Percentiles rank a stretch among this genome's conserved stretches.
Conservation (phyloP, 2,797 vertebrate genomes). For the Bradypus variegatus region DNA sequence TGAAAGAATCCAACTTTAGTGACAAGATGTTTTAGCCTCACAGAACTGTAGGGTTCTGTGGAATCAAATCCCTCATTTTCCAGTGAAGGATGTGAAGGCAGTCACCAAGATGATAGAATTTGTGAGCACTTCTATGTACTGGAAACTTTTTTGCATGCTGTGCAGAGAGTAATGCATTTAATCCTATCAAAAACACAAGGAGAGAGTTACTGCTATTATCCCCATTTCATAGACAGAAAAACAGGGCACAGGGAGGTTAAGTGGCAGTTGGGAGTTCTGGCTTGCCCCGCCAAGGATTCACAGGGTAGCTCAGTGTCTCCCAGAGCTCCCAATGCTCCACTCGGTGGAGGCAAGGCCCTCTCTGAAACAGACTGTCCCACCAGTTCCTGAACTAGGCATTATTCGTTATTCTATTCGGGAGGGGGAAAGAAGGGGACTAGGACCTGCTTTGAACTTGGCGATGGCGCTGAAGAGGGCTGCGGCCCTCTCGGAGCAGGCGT, state of each 20-base stretch:
- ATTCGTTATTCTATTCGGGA: not conserved
- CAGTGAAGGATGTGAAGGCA: not conserved
- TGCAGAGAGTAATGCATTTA: not conserved
- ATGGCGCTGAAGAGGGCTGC: slow-evolving; percentile 67
- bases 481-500: slow-evolving; percentile 51
- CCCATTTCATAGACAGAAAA: slow-evolving; percentile 19
- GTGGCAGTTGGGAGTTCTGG: not conserved
- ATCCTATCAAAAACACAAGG: not conserved
- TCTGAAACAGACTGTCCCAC: not conserved
- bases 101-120: not conserved
- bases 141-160: not conserved
- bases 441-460: slow-evolving; percentile 72
- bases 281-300: not conserved
- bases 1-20: not conserved
- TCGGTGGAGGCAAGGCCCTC: not conserved
- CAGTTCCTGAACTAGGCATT: not conserved
- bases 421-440: too few relatives aligned
- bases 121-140: not conserved
- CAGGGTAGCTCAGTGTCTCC: not conserved
- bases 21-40: not conserved
- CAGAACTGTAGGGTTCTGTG: not conserved
- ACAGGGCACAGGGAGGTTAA: not conserved
- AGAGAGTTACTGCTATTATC: not conserved
- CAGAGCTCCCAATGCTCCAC: not conserved
- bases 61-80: not conserved